Evolutionary conservation across 92 coral and sea anemone genomes (phyloP), one percentile per base, ranked within the genome.

Genomic region (Zoanthus gigantus): DNA sequence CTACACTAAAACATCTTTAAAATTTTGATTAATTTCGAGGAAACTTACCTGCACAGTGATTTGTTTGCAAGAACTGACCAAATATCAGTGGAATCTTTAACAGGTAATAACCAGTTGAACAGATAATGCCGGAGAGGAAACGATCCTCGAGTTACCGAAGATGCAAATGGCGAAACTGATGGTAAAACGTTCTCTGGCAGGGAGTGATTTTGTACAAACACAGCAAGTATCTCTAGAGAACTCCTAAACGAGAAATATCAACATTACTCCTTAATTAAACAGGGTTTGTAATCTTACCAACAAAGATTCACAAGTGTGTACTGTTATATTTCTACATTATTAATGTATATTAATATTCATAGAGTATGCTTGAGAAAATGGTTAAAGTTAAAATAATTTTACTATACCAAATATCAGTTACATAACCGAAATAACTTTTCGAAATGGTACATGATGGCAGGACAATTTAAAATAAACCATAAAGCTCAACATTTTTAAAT

Each of bases 91-190:
- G 73, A 88, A 31, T 90, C 93, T 65, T 73, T 78, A 13, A 87
- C 71, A 12, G 97, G 98, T 23, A 97, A 58, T 65, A 95, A 73
- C 99, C 98, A 97, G 65, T 97, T 94, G 74, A 97, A 79, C 28
- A 97, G 91, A 53, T 87, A 93, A 79, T 85, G 94, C 44, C 98
- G 95, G 37, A 97, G 87, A 23, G 93, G 98, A 76, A 89, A 95
- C 11, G 90, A 78, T 71, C 90, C 92, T 53, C 87, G 76, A 48
- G 65, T 73, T 4, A 46, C 79, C 7, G 87, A 67, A 14, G 95
- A 58, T 44, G 89, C 79, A 72, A 88, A 74, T 47, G 83, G 83
- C 7, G 94, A 88, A 12, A 83, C 66, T 0, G 84, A 78, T 32
- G 93, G 92, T 37, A 88, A 86, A 83, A 91, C 90, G 72, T 79